Conservation (phyloP, 2,113 vertebrate species). For the Misgurnus anguillicaudatus region DNA sequence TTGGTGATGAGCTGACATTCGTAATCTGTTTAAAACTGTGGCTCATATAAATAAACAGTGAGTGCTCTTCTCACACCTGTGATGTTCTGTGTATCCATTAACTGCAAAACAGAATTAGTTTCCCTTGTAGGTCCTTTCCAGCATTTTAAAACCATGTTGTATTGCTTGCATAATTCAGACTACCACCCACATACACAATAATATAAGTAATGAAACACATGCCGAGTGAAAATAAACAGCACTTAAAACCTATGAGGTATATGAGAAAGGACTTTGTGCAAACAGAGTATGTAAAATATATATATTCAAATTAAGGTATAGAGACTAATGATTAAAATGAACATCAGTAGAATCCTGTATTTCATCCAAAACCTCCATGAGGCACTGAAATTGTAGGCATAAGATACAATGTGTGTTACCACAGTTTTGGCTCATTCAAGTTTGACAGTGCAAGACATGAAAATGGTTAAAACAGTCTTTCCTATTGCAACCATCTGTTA, state of each 20-base stretch:
- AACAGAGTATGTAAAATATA: constrained; percentile 59
- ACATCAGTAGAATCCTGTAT: constrained; percentile 52
- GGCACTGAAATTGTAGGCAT: constrained; percentile 35
- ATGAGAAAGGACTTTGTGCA: constrained; percentile 62
- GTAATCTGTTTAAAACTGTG: constrained; percentile 9
- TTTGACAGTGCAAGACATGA: constrained; percentile 51
- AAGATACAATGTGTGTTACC: constrained; percentile 30
- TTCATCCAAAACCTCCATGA: constrained; percentile 43
- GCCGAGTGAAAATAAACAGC: constrained; percentile 56
- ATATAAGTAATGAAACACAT: constrained; percentile 2
- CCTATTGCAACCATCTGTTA: constrained; percentile 33
- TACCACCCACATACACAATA: constrained; percentile 54
- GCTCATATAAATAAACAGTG: constrained; percentile 38
- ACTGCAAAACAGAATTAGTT: constrained; percentile 44
- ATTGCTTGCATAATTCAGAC: constrained; percentile 59
- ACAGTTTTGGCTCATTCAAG: constrained; percentile 52
- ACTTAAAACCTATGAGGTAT: constrained; percentile 74
- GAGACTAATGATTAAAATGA: constrained; percentile 17
- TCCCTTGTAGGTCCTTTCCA: constrained; percentile 58
- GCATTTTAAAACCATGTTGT: constrained; percentile 4
- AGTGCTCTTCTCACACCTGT: constrained; percentile 25
- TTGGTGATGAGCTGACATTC: constrained; percentile 2
- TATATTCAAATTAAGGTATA: constrained; percentile 34
- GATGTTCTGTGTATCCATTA: constrained; percentile 19
- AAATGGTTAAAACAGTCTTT: constrained; percentile 25